phyloP scores from a whole-genome alignment of 2,113 vertebrate species.

The Epinephelus moara region DNA sequence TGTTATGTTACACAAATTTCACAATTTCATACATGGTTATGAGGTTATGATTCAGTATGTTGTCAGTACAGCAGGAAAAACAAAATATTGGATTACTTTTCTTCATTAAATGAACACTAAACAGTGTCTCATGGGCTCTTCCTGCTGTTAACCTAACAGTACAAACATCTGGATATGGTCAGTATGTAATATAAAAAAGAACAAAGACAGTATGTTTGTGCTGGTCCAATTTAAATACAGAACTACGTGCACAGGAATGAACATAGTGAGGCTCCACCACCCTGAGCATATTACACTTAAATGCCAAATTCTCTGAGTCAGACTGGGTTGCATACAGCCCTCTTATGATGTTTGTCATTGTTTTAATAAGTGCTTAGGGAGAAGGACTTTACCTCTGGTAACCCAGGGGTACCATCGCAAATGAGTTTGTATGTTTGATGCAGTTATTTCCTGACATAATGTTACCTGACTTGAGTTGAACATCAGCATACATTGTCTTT shows the following conservation, averaged over 20 bases:
- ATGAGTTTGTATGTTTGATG: neutral
- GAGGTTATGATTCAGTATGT: neutral
- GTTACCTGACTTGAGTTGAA: neutral
- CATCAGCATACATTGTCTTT: neutral
- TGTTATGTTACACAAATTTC: neutral
- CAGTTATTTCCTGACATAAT: neutral
- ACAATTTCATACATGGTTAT: neutral
- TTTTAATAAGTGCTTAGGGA: conserved; percentile 1
- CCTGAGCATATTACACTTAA: neutral
- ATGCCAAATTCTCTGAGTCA: neutral
- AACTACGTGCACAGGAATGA: neutral
- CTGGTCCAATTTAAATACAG: neutral
- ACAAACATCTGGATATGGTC: conserved; percentile 7
- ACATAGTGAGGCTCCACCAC: neutral
- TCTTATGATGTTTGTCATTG: conserved; percentile 5
- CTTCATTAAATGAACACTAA: neutral
- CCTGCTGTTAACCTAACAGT: neutral
- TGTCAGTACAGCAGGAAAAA: neutral
- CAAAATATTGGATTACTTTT: neutral
- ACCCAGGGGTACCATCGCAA: neutral
- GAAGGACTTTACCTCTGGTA: neutral
- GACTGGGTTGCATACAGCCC: neutral
- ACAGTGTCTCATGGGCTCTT: neutral
- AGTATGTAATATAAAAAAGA: neutral
- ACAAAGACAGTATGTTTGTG: neutral